phyloP scores from a whole-genome alignment of 1,140 invertebrate species.

The Bombus ignitus region DNA sequence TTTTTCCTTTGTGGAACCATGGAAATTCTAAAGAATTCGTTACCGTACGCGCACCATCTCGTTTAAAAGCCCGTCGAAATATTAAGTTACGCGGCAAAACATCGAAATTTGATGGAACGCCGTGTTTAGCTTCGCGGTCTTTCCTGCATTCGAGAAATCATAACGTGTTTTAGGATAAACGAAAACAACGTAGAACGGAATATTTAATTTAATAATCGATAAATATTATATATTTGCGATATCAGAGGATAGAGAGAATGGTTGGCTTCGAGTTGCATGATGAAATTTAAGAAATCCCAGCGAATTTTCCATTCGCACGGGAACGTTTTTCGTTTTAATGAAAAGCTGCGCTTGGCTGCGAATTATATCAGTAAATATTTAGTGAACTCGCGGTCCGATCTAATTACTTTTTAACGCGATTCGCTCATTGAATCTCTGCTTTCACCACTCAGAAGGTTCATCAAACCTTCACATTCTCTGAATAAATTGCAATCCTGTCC shows the following conservation, averaged over 20 bases:
- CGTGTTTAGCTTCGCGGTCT: background rate
- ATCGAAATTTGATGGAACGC: background rate
- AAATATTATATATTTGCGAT: background rate
- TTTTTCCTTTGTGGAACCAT: background rate
- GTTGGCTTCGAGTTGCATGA: background rate
- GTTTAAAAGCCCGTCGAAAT: background rate
- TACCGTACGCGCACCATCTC: background rate
- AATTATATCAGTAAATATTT: slow-evolving; percentile 16
- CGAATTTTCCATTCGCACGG: background rate
- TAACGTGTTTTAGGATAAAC: background rate
- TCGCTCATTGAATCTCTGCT: background rate
- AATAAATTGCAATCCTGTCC: background rate
- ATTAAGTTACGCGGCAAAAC: background rate
- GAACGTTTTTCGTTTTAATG: background rate
- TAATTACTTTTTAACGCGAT: slow-evolving; percentile 21
- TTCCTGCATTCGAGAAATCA: background rate
- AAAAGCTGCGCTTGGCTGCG: background rate
- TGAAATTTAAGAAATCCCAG: slow-evolving; percentile 16
- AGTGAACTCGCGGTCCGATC: background rate
- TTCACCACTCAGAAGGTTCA: background rate
- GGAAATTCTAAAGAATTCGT: background rate
- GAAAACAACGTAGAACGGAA: background rate
- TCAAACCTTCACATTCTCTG: background rate
- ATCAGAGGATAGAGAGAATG: no score
- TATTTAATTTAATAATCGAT: slow-evolving; percentile 18